phyloP scores from a whole-genome alignment of 64 coral and sea anemone genomes.

The Montipora foliosa region DNA sequence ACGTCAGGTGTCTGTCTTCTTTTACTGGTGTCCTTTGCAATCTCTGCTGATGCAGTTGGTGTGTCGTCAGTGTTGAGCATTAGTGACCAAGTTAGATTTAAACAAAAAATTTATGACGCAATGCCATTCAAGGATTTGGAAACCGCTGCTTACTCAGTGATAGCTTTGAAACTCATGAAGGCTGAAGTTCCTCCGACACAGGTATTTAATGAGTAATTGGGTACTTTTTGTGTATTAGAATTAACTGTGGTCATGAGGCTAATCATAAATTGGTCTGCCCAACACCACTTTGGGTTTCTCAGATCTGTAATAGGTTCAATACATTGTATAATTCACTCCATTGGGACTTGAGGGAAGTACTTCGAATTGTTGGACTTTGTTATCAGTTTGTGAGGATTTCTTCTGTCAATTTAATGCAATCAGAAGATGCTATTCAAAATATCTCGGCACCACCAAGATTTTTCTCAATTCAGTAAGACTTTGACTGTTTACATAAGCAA shows the following conservation, averaged over 20 bases:
- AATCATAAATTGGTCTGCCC: no score
- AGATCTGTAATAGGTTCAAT: no score
- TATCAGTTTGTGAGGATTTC: not conserved
- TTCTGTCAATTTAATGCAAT: not conserved
- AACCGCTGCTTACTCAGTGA: conserved; percentile 56
- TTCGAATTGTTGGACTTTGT: not conserved
- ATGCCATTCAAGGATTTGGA: conserved; percentile 84
- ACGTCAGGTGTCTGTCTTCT: conserved; percentile 70
- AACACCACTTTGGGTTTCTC: no score
- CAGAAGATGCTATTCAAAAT: conserved; percentile 5
- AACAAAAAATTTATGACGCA: conserved; percentile 82
- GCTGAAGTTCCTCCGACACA: conserved; percentile 73
- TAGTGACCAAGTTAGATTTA: conserved; percentile 79
- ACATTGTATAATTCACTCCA: no score
- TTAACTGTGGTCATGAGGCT: no score
- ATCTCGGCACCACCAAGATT: conserved; percentile 42
- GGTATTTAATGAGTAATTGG: conserved; percentile 12
- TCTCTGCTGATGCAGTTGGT: conserved; percentile 27
- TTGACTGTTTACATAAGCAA: conserved; percentile 3
- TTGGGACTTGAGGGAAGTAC: not conserved
- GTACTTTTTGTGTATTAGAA: no score
- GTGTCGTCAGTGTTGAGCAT: conserved; percentile 73
- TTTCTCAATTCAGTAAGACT: conserved; percentile 2
- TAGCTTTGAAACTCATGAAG: conserved; percentile 79
- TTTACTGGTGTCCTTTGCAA: conserved; percentile 64